Evolutionary conservation across 2,797 vertebrate genomes (phyloP).

Genomic region (Siniperca obscura): DNA sequence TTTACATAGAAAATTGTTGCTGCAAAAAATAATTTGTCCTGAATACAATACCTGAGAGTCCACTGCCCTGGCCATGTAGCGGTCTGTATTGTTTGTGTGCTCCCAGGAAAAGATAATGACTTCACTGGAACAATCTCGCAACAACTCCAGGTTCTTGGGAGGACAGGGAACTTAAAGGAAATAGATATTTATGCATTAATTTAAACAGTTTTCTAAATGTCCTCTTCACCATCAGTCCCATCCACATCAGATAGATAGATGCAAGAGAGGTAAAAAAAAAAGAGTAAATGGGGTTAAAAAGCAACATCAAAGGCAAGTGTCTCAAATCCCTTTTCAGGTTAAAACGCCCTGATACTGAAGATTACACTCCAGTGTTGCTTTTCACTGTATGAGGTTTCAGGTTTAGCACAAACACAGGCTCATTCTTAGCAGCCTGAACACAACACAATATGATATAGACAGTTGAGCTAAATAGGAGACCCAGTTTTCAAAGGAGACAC

Average conservation of each 20-base stretch:
- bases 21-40: too few relatives aligned
- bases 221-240: background rate
- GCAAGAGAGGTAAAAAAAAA: background rate
- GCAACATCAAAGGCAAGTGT: constrained; percentile 63
- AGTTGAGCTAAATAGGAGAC: constrained; percentile 69
- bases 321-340: constrained; percentile 67
- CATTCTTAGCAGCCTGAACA: constrained; percentile 61
- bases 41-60: constrained; percentile 73
- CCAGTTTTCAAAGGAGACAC: constrained; percentile 70
- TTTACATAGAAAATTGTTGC: background rate
- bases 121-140: constrained; percentile 82
- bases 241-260: background rate
- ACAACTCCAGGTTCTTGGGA: constrained; percentile 74
- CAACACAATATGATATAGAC: constrained; percentile 71
- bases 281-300: constrained; percentile 43
- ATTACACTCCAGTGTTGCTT: constrained; percentile 60
- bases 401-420: constrained; percentile 68
- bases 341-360: constrained; percentile 77
- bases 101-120: constrained; percentile 84
- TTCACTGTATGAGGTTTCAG: constrained; percentile 72
- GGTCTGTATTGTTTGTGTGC: constrained; percentile 58
- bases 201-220: background rate
- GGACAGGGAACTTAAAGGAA: constrained; percentile 80
- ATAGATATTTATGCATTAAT: constrained; percentile 16
- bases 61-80: constrained; percentile 74